Evolutionary conservation across 2,888 invertebrate genomes (phyloP), one percentile per base, ranked within the genome.

Genomic region (Osedax fenrisi): DNA sequence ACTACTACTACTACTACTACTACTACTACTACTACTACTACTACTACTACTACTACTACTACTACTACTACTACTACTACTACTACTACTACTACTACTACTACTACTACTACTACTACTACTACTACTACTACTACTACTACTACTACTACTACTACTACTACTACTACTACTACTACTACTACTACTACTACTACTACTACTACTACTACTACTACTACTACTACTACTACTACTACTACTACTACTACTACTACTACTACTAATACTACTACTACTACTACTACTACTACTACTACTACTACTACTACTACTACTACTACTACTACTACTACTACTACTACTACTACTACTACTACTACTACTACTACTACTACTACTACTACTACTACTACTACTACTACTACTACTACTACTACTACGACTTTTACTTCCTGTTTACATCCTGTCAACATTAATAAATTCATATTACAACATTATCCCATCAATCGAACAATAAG

Each of bases 241-340:
- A 64, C 21, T 64, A 64, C 64, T 64, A 17, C 64, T 64, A 64
- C 21, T 64, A 64, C 64, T 64, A 17, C 64, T 17, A 64, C 64
- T 64, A 17, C 64, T 64, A 10, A 41, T 41, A 41, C 41, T 41
- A 41, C 17, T 41, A 10, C 5, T 5, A 41, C 17, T 41, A 41
- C 41, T 41, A 5, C 41, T 17, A 10, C 5, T 41, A 10, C 41
- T 17, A 41, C 17, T 10, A 5, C 41, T 5, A 10, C 41, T 10
- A 10, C 41, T 17, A 5, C 17, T 10, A 5, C 17, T 17, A 10
- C 41, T 10, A 41, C 41, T 17, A 5, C 17, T 10, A 5, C 41
- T 17, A 10, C 5, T 41, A 10, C 41, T 17, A 41, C 17, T 10
- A 5, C 41, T 17, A 10, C 41, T 17, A n/a, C n/a, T n/a, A n/a